Base-by-base conservation (phyloP, 2,113 vertebrate genomes). In the Monarcha castaneiventris region DNA sequence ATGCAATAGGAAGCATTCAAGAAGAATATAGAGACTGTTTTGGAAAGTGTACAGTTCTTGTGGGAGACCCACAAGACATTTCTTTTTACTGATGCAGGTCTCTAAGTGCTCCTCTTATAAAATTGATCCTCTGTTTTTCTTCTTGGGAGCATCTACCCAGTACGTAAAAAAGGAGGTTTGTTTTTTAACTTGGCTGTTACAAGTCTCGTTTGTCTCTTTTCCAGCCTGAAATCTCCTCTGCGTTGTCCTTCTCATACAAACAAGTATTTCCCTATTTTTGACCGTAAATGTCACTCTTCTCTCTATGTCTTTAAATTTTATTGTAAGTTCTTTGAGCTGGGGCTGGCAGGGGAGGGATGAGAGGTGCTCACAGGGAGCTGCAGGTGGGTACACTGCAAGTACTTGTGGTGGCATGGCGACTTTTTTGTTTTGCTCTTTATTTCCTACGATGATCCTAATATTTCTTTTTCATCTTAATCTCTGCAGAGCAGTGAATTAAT, bases 381-480 rank as follows among this genome's bases (percentile, higher is more conserved):
- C 6, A 3, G 19, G 72, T 63, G 56, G 76, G 76, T 46, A 29
- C 73, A n/a, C 23, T 14, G 1, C 52, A 35, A 87, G 37, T 37
- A 5, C 25, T 11, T 37, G 61, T 52, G 75, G 85, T 92, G 76
- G n/a, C 56, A 78, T 44, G 91, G 80, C 75, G 86, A 84, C 64
- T 89, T 93, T 29, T 90, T 84, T 90, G 86, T 94, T 95, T 87
- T 93, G 83, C 86, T 96, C 91, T 81, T 81, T 44, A 44, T 89
- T 96, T 94, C 73, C 86, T 52, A 44, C 6, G 9, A 54, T 10
- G 84, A 89, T 94, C 86, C 84, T 92, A 90, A 89, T 94, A 84
- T 90, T 95, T 96, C 79, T 94, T 90, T 83, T 88, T 86, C 30
- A 32, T 84, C 76, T 90, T 92, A 90, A 93, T 94, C 91, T 97